phyloP scores from a whole-genome alignment of 2,888 invertebrate species.

The Syritta pipiens region DNA sequence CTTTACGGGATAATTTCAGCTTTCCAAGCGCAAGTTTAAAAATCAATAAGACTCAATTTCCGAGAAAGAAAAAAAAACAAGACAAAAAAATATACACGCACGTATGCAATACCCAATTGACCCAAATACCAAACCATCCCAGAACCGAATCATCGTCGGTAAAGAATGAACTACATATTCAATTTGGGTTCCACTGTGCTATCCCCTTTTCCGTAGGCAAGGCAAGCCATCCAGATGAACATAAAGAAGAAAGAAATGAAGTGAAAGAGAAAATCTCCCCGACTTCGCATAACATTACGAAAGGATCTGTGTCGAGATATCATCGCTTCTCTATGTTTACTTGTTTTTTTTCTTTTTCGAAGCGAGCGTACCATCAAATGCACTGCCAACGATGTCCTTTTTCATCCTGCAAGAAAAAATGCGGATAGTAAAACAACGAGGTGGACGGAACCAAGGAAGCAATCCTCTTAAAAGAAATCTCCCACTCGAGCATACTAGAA shows the following conservation, averaged over 20 bases:
- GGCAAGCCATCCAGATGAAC: constrained; percentile 39
- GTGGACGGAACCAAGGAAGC: constrained; percentile 28
- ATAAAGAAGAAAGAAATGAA: constrained; percentile 50
- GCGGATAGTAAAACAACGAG: constrained; percentile 28
- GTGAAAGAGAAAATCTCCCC: constrained; percentile 54
- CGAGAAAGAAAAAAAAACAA: neutral
- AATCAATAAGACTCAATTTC: constrained; percentile 9
- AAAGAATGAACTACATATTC: constrained; percentile 59
- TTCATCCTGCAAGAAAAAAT: constrained; percentile 7
- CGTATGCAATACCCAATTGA: constrained; percentile 63
- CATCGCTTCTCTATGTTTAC: constrained; percentile 15
- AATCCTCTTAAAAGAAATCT: constrained; percentile 60
- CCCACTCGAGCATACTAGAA: constrained; percentile 62
- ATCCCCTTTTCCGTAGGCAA: constrained; percentile 4
- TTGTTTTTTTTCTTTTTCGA: constrained; percentile 24
- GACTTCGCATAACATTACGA: constrained; percentile 36
- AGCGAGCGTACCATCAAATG: constrained; percentile 42
- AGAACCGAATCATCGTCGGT: constrained; percentile 37
- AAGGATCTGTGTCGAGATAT: constrained; percentile 34
- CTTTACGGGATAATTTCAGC: too few relatives aligned
- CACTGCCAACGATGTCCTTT: constrained; percentile 46
- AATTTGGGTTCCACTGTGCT: constrained; percentile 53
- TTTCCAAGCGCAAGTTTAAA: constrained; percentile 8
- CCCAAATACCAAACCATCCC: constrained; percentile 55
- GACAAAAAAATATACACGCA: neutral